Base-by-base conservation (phyloP, 37 sponge, comb jelly and placozoan species). In the Eunapius fragilis region DNA sequence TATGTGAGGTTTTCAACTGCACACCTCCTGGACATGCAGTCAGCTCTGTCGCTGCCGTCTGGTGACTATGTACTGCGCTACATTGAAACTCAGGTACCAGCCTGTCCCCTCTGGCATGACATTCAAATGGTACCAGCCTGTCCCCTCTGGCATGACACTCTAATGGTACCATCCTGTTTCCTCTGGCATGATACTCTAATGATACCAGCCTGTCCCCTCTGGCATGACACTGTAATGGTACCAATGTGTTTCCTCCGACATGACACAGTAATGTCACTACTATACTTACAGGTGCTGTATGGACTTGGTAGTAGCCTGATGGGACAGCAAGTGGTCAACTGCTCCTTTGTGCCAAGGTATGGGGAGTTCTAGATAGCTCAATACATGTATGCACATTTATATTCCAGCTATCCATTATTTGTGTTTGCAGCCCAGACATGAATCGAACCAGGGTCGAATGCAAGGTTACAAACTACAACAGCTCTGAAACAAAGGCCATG, bases 301-400 rank as follows among this genome's bases (percentile, higher is more conserved):
- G 31, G 31, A 75, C 28, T 31, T 36, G 14, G 75, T 31, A 75
- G 31, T 31, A 31, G 34, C 31, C 34, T 75, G 31, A 37, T 24
- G 0, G 35, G 31, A 11, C 75, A 75, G 35, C 75, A 75, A 75
- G 7, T 13, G 9, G 75, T 36, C 75, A 75, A 75, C 75, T 75
- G 75, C 7, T 75, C 32, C 36, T 25, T 37, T 37, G 75, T 75
- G 9, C 75, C 75, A 75, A 75, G 31, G 75, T 75, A 75, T 32
- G 35, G n/a, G n/a, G 25, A 37, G 36, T 3, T 37, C 7, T 27
- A 37, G 35, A 70, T 73, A 17, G 17, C 19, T 3, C 17, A n/a
- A 33, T n/a, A n/a, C n/a, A 32, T 41, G 41, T 41, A 6, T 9
- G 6, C 41, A 41, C 19, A 22, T 0, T 19, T 14, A 1, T 73